Evolutionary conservation across 2,797 vertebrate species (phyloP).

Genomic region (Margarornis squamiger): DNA sequence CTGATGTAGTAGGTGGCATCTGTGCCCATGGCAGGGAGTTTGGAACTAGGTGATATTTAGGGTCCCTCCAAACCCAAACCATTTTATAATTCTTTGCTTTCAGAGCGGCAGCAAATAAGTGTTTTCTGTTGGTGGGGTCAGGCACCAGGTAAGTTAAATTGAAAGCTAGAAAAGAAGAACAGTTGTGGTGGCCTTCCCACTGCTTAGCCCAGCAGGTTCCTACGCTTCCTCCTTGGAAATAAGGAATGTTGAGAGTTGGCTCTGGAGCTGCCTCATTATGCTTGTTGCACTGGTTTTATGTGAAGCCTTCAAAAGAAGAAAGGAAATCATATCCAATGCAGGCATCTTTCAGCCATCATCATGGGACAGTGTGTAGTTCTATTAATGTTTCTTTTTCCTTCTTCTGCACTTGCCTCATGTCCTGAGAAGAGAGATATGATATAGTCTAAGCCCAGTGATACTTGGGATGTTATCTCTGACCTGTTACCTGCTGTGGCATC

Average conservation of each 20-base stretch:
- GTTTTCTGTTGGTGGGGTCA: neutral
- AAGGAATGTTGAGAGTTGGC: neutral
- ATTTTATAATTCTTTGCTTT: neutral
- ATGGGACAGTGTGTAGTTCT: neutral
- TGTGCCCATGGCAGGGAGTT: fast-evolving
- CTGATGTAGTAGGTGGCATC: neutral
- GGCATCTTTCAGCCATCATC: neutral
- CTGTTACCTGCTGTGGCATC: neutral
- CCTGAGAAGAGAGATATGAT: neutral
- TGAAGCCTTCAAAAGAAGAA: neutral
- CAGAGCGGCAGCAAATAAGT: neutral
- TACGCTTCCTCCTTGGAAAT: neutral
- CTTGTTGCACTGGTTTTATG: neutral
- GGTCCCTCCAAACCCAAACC: neutral
- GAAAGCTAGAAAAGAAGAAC: neutral
- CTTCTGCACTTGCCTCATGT: neutral
- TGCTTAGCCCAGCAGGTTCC: neutral
- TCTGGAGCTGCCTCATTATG: neutral
- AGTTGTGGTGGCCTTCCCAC: fast-evolving
- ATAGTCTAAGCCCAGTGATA: neutral
- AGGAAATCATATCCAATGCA: neutral
- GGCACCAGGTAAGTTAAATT: neutral
- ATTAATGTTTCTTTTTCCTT: neutral
- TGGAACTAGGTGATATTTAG: neutral
- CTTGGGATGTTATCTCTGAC: neutral